Conservation (phyloP, 2,113 vertebrate genomes). For the Cercocebus atys region DNA sequence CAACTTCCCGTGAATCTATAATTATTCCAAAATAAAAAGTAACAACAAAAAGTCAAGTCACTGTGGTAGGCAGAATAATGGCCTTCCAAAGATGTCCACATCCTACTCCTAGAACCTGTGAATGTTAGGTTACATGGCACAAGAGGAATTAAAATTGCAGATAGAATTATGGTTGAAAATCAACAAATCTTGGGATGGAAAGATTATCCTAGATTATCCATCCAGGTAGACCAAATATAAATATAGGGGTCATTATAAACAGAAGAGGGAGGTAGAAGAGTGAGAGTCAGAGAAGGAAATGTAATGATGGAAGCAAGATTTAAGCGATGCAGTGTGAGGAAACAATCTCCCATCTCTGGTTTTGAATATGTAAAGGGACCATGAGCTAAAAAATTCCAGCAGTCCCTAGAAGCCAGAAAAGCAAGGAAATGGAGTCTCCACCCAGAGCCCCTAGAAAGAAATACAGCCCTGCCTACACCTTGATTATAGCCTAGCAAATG, state of each 20-base stretch:
- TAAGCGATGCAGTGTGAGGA: background rate
- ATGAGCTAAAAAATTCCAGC: background rate
- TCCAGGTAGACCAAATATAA: background rate
- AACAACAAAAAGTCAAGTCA: slow-evolving; percentile 7
- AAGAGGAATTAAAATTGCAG: slow-evolving; percentile 1
- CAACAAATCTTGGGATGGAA: background rate
- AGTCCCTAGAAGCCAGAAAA: slow-evolving; percentile 15
- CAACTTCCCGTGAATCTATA: slow-evolving; percentile 19
- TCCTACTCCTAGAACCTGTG: background rate
- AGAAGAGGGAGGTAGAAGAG: background rate
- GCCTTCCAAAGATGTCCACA: background rate
- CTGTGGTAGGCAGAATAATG: background rate
- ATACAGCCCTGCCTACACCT: background rate
- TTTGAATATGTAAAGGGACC: background rate
- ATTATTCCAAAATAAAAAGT: slow-evolving; percentile 51
- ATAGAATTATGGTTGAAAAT: slow-evolving; percentile 16
- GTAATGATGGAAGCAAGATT: background rate
- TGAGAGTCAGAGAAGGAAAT: slow-evolving; percentile 27
- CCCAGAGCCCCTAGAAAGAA: slow-evolving; percentile 15
- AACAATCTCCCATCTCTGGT: background rate
- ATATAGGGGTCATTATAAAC: background rate
- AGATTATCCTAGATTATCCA: background rate
- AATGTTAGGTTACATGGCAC: background rate
- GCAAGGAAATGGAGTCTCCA: background rate
- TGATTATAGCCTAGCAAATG: slow-evolving; percentile 19